phyloP scores from a whole-genome alignment of 2,797 vertebrate species.

The Pantherophis vulpinus region DNA sequence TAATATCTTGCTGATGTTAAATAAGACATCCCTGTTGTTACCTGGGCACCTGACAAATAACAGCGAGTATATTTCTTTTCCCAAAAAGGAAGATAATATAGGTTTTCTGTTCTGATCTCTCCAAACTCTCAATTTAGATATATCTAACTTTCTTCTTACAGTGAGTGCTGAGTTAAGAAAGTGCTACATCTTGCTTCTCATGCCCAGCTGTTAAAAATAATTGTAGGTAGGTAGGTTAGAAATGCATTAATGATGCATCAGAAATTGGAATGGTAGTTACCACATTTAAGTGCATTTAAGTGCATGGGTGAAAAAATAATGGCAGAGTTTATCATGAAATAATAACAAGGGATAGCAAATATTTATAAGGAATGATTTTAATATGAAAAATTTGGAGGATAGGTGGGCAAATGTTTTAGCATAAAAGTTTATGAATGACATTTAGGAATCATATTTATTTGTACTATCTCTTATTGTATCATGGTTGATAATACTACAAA shows the following conservation, averaged over 20 bases:
- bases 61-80: not conserved
- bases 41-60: not conserved
- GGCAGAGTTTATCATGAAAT: not conserved
- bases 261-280: not conserved
- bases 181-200: not conserved
- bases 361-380: not conserved
- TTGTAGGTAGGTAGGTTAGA: not conserved
- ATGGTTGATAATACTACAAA: constrained; percentile 1
- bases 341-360: not conserved
- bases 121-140: not conserved
- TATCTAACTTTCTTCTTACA: not conserved
- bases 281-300: not conserved
- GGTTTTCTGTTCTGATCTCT: not conserved
- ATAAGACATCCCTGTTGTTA: not conserved
- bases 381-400: not conserved
- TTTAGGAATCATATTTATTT: not conserved
- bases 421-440: not conserved
- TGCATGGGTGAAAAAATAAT: not conserved
- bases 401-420: not conserved
- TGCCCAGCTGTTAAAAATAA: not conserved
- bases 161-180: not conserved
- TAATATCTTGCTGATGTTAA: not conserved
- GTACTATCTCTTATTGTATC: not conserved
- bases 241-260: not conserved
- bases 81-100: not conserved